Base-by-base conservation (phyloP, 2,888 invertebrate genomes). In the Cephus pulcher region DNA sequence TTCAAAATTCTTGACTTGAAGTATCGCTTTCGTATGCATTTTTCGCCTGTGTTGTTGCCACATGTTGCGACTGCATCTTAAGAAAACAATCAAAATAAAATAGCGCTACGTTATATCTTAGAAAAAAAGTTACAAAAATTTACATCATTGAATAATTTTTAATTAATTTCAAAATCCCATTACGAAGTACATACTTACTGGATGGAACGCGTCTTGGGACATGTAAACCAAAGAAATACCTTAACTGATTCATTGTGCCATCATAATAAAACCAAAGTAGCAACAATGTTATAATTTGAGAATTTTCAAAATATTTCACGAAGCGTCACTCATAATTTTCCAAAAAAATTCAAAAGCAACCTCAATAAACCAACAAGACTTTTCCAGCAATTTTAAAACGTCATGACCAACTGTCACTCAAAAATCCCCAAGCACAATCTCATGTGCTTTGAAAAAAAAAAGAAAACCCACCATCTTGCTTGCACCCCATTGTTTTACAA, bases 201-300 rank as follows among this genome's bases (percentile, higher is more conserved):
- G 84, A 75, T 69, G 84, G 33, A 12, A 80, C 79, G 32, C 79
- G 82, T 34, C 81, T 84, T n/a, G 80, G 81, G 32, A 86, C 77
- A 3, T 82, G 84, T 33, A 85, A 78, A 6, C 83, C 80, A 23
- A 86, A 68, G 12, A 89, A 82, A 3, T 84, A 80, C 76, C 86
- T 88, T n/a, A 89, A 76, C n/a, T 80, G 86, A 77, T 87, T 86
- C 89, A 89, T 89, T 75, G 69, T 81, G 74, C 23, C 34, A 71
- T 76, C 15, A 34, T 71, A 69, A 69, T 40, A 4, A 40, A 15
- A 40, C 6, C 15, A 40, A 15, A 40, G 15, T 15, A 40, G 15
- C 40, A 15, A 40, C 15, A 0, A 15, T 6, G 40, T 40, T 40
- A 40, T 15, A 15, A 40, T 6, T 40, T 15, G 40, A 15, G 15